Base-by-base conservation (phyloP, 1,140 invertebrate genomes). In the Atta colombica region DNA sequence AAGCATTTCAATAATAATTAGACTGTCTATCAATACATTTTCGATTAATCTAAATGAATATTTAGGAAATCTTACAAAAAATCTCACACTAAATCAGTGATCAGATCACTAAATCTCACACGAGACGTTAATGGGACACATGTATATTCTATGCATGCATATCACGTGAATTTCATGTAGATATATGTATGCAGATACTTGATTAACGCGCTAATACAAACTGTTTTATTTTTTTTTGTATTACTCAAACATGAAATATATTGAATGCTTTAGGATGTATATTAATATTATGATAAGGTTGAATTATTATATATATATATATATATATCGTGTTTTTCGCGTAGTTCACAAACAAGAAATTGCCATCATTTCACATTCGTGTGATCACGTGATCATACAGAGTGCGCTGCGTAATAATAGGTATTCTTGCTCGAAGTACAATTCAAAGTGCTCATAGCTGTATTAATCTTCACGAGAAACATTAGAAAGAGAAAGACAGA, bases 91-190 rank as follows among this genome's bases (percentile, higher is more conserved):
- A 35, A 35, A 35, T 35, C 31, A 35, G 31, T 35, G 31, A 35
- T 35, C 31, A 35, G 5, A 35, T 35, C 31, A 35, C 5, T 28
- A 61, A 14, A 63, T 21, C 8, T 60, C 18, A 28, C 7, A 65
- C 4, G 65, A 66, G 18, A 21, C n/a, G 39, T 68, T 39, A 35
- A 18, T 68, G 1, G 28, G 18, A 66, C 16, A 35, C 0, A n/a
- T 10, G 21, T 68, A 18, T 18, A 18, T 18, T 68, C 10, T 18
- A 68, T 68, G 65, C 35, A 18, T 68, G 35, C 35, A 0, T 35
- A 68, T 68, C 65, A 68, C 65, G 35, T 68, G 65, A 45, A n/a
- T 18, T 45, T 45, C 10, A 35, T 14, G 35, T n/a, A 39, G 65
- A 66, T 14, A 39, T 7, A 39, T 39, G 35, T 39, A 39, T 25